phyloP scores from a whole-genome alignment of 2,888 invertebrate species.

The Microplitis manilae region DNA sequence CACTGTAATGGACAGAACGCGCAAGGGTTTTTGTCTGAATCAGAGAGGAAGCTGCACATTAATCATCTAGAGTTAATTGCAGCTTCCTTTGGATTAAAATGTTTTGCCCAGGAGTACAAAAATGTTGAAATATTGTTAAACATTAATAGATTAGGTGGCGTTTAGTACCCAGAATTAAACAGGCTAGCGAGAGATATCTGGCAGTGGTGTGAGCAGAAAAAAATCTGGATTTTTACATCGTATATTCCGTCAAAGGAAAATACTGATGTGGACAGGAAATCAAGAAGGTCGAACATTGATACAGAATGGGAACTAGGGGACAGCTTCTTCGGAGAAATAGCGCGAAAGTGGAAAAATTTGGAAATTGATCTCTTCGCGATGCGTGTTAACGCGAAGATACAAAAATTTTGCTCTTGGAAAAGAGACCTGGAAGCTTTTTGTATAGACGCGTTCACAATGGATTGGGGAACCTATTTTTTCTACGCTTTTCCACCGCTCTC shows the following conservation, averaged over 20 bases:
- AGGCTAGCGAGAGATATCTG: constrained; percentile 34
- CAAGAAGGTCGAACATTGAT: constrained; percentile 23
- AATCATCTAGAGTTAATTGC: constrained; percentile 1
- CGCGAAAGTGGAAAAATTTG: background rate
- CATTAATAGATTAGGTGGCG: constrained; percentile 26
- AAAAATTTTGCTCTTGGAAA: constrained; percentile 52
- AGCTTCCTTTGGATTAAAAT: background rate
- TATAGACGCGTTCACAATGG: constrained; percentile 54
- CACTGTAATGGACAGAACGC: background rate
- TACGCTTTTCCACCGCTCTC: constrained; percentile 61
- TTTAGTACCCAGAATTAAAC: background rate
- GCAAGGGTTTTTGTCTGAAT: background rate
- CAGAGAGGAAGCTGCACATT: background rate
- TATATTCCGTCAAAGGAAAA: constrained; percentile 41
- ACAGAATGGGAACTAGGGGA: background rate
- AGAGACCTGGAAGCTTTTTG: constrained; percentile 46
- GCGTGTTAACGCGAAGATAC: constrained; percentile 52
- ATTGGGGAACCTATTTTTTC: constrained; percentile 42
- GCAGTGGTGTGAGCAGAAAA: constrained; percentile 36
- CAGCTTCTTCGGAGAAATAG: background rate
- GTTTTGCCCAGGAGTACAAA: constrained; percentile 8
- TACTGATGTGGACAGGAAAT: constrained; percentile 32
- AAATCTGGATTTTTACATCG: constrained; percentile 34
- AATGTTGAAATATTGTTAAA: constrained; percentile 22
- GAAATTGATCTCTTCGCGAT: constrained; percentile 55